These are phyloP conservation scores for Cliona cf. orientalis DNA, from an alignment of 37 sponge, comb jelly and placozoan species.

Conservation along the genomic window DNA sequence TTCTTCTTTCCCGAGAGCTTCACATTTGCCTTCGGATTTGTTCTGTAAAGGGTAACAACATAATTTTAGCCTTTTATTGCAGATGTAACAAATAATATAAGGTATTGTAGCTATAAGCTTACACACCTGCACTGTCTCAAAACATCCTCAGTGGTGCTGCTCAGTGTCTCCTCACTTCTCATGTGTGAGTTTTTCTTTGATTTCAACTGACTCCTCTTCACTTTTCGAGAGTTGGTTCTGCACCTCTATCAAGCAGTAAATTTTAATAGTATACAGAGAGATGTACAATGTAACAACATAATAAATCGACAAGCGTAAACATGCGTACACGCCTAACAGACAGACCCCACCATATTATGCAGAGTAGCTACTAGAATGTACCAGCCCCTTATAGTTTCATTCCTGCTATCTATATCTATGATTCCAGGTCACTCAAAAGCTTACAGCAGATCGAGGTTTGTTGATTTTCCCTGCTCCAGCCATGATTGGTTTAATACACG, in stretches of 20 bases:
- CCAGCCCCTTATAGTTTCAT: too few relatives aligned
- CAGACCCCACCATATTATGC: too few relatives aligned
- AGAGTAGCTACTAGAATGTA: too few relatives aligned
- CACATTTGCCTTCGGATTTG: constrained; percentile 73
- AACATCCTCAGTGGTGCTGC: constrained; percentile 27
- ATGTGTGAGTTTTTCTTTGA: background rate
- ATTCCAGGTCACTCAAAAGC: too few relatives aligned
- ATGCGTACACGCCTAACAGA: too few relatives aligned
- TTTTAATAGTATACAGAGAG: background rate
- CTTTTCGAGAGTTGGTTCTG: background rate
- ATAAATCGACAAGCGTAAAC: too few relatives aligned
- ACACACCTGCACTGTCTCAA: constrained; percentile 44
- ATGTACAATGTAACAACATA: background rate
- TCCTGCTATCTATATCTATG: too few relatives aligned
- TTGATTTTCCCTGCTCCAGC: constrained; percentile 52
- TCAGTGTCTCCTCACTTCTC: constrained; percentile 15
- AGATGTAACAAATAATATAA: background rate
- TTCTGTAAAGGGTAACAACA: constrained; percentile 1
- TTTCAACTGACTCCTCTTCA: background rate
- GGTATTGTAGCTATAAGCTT: background rate
- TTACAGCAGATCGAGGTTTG: constrained; percentile 35
- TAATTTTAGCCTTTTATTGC: too few relatives aligned
- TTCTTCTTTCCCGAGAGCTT: constrained; percentile 64
- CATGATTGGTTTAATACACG: too few relatives aligned
- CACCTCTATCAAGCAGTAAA: background rate